These are phyloP conservation scores for Serripes groenlandicus DNA, from an alignment of 2,888 invertebrate species.

Conservation along the genomic window DNA sequence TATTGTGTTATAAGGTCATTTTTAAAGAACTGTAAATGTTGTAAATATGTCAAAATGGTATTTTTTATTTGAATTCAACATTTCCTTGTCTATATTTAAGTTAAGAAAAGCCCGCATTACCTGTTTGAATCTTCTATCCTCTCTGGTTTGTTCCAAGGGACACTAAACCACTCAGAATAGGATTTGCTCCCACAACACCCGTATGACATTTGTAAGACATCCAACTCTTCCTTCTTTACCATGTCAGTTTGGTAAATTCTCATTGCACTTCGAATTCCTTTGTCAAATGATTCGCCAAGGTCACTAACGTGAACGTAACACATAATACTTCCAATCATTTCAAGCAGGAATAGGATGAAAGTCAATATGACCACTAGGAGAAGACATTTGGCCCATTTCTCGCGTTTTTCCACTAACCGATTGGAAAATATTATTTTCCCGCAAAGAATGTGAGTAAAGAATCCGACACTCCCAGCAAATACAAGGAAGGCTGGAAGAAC, in stretches of 20 bases:
- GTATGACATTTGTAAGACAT: slow-evolving; percentile 80
- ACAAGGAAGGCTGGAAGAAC: slow-evolving; percentile 72
- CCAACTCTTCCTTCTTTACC: slow-evolving; percentile 78
- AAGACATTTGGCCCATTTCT: slow-evolving; percentile 62
- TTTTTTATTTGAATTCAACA: too few species aligned
- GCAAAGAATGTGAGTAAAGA: slow-evolving; percentile 63
- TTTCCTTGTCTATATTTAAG: too few species aligned
- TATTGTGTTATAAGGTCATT: too few species aligned
- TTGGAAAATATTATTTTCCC: slow-evolving; percentile 66
- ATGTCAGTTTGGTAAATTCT: slow-evolving; percentile 72
- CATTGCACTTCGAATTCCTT: slow-evolving; percentile 76
- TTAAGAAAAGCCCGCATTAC: too few species aligned
- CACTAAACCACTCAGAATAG: slow-evolving; percentile 83
- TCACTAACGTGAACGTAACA: slow-evolving; percentile 69
- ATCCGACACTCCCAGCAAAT: slow-evolving; percentile 65
- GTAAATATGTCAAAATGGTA: too few species aligned
- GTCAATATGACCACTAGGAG: slow-evolving; percentile 55
- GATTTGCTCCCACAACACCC: slow-evolving; percentile 82
- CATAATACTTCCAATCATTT: slow-evolving; percentile 68
- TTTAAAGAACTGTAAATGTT: too few species aligned
- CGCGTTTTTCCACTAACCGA: slow-evolving; percentile 55
- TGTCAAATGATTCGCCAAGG: slow-evolving; percentile 68
- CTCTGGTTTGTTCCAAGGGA: slow-evolving; percentile 77
- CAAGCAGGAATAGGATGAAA: slow-evolving; percentile 60
- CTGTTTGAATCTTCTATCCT: neutral